Conservation (phyloP, 2,113 vertebrate genomes). For the Girardinichthys multiradiatus region DNA sequence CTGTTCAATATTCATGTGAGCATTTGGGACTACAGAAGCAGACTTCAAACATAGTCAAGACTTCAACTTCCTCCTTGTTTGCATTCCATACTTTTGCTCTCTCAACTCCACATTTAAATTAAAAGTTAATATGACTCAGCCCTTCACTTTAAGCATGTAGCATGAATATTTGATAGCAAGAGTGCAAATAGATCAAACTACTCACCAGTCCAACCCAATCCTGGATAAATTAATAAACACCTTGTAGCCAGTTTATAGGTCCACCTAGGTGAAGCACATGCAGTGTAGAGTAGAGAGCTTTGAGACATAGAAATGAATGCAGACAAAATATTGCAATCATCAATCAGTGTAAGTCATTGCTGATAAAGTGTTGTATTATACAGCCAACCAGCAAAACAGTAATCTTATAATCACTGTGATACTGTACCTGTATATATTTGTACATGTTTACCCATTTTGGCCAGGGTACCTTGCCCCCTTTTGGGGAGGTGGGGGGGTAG, state of each 20-base stretch:
- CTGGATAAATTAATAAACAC: constrained; percentile 24
- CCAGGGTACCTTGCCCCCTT: too few relatives aligned
- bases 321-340: neutral
- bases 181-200: constrained; percentile 36
- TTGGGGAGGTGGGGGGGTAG: too few relatives aligned
- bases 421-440: too few relatives aligned
- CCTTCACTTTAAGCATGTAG: constrained; percentile 21
- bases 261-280: neutral
- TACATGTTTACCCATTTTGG: too few relatives aligned
- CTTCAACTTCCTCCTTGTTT: constrained; percentile 8
- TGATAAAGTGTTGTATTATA: neutral
- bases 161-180: constrained; percentile 28
- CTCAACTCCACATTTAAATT: constrained; percentile 17
- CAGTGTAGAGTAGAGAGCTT: neutral
- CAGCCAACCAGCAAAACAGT: neutral
- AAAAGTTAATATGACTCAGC: constrained; percentile 29
- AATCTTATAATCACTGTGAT: too few relatives aligned
- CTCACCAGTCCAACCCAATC: constrained; percentile 17
- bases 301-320: neutral
- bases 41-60: constrained; percentile 2
- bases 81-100: neutral
- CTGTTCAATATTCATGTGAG: constrained; percentile 16
- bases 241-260: constrained; percentile 9
- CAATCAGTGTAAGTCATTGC: neutral
- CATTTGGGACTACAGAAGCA: neutral